These are phyloP conservation scores for Nephotettix cincticeps DNA, from an alignment of 1,140 invertebrate species.

Conservation along the genomic window DNA sequence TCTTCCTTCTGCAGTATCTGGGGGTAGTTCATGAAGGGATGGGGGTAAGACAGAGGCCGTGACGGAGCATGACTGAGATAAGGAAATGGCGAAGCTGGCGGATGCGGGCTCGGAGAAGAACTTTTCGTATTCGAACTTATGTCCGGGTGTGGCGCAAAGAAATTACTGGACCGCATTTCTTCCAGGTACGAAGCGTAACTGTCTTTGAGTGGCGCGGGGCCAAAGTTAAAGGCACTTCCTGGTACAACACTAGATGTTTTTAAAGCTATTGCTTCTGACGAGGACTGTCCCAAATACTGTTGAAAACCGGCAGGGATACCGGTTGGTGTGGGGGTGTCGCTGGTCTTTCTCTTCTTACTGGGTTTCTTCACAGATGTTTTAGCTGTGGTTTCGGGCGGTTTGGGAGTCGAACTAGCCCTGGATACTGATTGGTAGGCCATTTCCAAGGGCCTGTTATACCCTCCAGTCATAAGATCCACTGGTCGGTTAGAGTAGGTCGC, in stretches of 20 bases:
- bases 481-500: constrained; percentile 28
- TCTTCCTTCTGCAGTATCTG: constrained; percentile 65
- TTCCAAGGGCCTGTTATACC: constrained; percentile 30
- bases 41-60: constrained; percentile 50
- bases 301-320: constrained; percentile 49
- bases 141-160: constrained; percentile 37
- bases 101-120: constrained; percentile 45
- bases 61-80: constrained; percentile 55
- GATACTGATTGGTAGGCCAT: constrained; percentile 21
- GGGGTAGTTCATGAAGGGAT: constrained; percentile 57
- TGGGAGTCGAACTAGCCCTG: constrained; percentile 18
- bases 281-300: constrained; percentile 53
- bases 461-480: constrained; percentile 25
- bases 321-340: constrained; percentile 34
- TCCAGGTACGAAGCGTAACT: constrained; percentile 59
- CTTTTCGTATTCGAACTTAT: constrained; percentile 50
- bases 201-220: constrained; percentile 56
- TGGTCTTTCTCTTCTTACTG: constrained; percentile 43
- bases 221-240: constrained; percentile 68
- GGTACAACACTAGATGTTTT: constrained; percentile 63
- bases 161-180: constrained; percentile 46
- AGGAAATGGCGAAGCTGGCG: constrained; percentile 48
- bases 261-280: constrained; percentile 55
- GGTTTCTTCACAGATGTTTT: constrained; percentile 33
- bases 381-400: constrained; percentile 19